Evolutionary conservation across 2,797 vertebrate species (phyloP).

Genomic region (Cryptoblepharus egeriae): DNA sequence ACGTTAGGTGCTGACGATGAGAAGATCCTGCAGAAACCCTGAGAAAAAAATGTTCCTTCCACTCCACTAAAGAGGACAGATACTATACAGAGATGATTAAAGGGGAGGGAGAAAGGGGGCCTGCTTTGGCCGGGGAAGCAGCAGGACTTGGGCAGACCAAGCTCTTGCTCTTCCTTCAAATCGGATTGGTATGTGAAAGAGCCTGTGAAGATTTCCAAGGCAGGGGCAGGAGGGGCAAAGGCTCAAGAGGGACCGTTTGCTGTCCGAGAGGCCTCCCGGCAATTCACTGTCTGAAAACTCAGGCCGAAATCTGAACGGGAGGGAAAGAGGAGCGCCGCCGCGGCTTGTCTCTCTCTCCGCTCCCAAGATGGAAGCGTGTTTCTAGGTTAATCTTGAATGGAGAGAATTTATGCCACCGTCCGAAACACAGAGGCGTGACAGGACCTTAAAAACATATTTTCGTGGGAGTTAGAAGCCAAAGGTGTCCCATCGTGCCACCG

Average conservation of each 20-base stretch:
- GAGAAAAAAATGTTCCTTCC: constrained; percentile 62
- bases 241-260: neutral
- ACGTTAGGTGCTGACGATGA: constrained; percentile 43
- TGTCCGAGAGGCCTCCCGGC: constrained; percentile 3
- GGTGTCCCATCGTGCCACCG: constrained; percentile 19
- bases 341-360: neutral
- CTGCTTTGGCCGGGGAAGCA: constrained; percentile 47
- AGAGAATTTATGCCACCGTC: constrained; percentile 27
- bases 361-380: neutral
- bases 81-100: constrained; percentile 39
- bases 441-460: constrained; percentile 54
- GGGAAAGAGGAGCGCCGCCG: neutral
- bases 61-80: constrained; percentile 43
- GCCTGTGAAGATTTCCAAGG: neutral
- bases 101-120: neutral
- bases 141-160: constrained; percentile 22
- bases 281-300: constrained; percentile 39
- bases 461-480: constrained; percentile 51
- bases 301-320: constrained; percentile 22
- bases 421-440: constrained; percentile 50
- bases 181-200: neutral
- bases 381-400: neutral
- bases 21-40: constrained; percentile 69
- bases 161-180: neutral
- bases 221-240: neutral